Evolutionary conservation across 2,113 vertebrate species (phyloP).

Genomic region (Gymnarchus niloticus): DNA sequence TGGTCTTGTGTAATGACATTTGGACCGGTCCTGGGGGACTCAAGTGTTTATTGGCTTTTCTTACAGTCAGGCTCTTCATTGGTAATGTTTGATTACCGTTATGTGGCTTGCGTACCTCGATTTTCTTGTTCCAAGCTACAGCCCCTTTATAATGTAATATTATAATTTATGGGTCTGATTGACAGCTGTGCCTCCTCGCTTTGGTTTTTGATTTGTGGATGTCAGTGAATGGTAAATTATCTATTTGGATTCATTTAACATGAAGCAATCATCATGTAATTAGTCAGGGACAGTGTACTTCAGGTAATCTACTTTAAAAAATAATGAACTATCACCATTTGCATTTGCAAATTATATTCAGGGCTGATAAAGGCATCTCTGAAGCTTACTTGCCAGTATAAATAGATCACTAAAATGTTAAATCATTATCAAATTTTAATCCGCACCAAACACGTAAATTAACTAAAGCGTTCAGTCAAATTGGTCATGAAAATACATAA

Average conservation of each 20-base stretch:
- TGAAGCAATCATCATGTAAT: not conserved
- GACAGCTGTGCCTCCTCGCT: not conserved
- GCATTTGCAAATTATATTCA: not conserved
- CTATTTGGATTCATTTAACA: not conserved
- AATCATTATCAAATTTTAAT: not conserved
- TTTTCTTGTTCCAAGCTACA: not conserved
- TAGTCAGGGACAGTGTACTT: not conserved
- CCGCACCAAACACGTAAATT: not conserved
- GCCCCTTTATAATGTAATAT: not conserved
- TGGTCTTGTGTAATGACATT: too few species aligned
- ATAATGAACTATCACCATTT: conserved; percentile 2
- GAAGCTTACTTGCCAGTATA: not conserved
- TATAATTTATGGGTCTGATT: not conserved
- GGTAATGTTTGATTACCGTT: too few species aligned
- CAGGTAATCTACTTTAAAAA: not conserved
- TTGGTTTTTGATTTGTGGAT: not conserved
- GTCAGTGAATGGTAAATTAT: not conserved
- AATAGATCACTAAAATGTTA: not conserved
- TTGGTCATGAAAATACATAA: not conserved
- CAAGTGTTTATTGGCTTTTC: too few species aligned
- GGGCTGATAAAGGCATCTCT: not conserved
- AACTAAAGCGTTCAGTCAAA: not conserved
- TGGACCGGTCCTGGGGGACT: too few species aligned
- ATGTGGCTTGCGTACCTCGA: not conserved
- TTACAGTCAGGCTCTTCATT: too few species aligned